Evolutionary conservation across 2,888 invertebrate genomes (phyloP).

Genomic region (Mimumesa dahlbomi): DNA sequence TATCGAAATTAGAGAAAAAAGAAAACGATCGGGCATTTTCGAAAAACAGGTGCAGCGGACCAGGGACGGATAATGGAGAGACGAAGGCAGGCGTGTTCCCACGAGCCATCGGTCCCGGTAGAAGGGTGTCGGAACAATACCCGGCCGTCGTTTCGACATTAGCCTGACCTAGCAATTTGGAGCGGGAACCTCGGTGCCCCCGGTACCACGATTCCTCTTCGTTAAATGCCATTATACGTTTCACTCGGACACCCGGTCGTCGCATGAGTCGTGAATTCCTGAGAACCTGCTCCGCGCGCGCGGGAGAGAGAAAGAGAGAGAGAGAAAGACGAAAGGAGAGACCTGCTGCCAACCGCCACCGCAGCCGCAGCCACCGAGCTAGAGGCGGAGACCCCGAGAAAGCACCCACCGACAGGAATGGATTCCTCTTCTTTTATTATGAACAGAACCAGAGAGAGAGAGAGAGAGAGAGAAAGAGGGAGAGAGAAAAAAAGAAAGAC

Average conservation of each 20-base stretch:
- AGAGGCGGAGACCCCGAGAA: conserved; percentile 26
- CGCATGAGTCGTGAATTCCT: conserved; percentile 78
- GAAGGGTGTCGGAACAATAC: conserved; percentile 73
- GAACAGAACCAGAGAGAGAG: conserved; percentile 39
- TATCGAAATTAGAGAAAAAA: too few species aligned
- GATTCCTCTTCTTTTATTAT: conserved; percentile 63
- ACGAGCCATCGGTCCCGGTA: conserved; percentile 58
- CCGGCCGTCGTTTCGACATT: conserved; percentile 74
- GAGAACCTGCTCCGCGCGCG: conserved; percentile 76
- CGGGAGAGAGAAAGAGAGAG: too few species aligned
- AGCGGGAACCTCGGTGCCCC: conserved; percentile 58
- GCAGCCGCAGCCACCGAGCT: conserved; percentile 43
- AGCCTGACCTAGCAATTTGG: conserved; percentile 76
- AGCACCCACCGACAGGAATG: conserved; percentile 20
- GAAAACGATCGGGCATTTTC: conserved; percentile 18
- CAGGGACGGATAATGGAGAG: conserved; percentile 63
- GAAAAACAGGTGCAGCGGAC: conserved; percentile 34
- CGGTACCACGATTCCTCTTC: conserved; percentile 64
- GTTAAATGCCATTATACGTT: conserved; percentile 78
- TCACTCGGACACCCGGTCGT: conserved; percentile 74
- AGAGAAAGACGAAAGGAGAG: too few species aligned
- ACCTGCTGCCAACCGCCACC: conserved; percentile 29
- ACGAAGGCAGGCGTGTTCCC: conserved; percentile 64
- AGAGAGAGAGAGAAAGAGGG: conserved; percentile 19
- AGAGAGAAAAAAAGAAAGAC: conserved; percentile 24